A percentile compares a stretch with the other conserved stretches of the same genome.
phyloP scores from a whole-genome alignment of 2,888 invertebrate species.

The Brenthis hecate region DNA sequence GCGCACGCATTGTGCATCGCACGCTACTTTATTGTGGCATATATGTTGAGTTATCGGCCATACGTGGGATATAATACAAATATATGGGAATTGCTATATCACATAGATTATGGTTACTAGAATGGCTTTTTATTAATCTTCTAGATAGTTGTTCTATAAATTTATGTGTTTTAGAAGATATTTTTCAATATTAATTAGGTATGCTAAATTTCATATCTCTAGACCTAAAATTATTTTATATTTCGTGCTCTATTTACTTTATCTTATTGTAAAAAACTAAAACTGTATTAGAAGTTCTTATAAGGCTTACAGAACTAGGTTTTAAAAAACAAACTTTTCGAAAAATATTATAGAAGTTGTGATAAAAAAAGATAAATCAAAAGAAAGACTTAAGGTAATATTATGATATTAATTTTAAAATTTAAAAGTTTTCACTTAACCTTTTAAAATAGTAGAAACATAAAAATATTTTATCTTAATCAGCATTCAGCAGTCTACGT shows the following conservation, averaged over 20 bases:
- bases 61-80: slow-evolving; percentile 2
- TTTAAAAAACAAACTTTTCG: too few species aligned
- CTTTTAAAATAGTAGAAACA: slow-evolving; percentile 28
- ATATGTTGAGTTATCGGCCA: slow-evolving; percentile 26
- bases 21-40: slow-evolving; percentile 29
- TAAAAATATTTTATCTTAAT: slow-evolving; percentile 36
- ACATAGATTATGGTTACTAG: not conserved
- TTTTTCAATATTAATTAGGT: too few species aligned
- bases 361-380: slow-evolving; percentile 7
- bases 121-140: too few species aligned
- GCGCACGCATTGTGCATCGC: slow-evolving; percentile 42
- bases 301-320: too few species aligned
- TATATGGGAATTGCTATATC: not conserved
- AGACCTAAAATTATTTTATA: too few species aligned
- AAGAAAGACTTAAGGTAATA: not conserved
- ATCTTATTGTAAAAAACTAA: too few species aligned
- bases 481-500: slow-evolving; percentile 34
- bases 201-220: too few species aligned
- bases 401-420: not conserved
- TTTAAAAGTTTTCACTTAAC: slow-evolving; percentile 19
- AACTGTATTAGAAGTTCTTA: too few species aligned
- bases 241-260: too few species aligned
- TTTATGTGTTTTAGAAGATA: too few species aligned
- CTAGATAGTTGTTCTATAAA: too few species aligned
- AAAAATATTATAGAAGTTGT: not conserved